Conservation (phyloP, 2,797 vertebrate genomes). For the Halcyon badia region DNA sequence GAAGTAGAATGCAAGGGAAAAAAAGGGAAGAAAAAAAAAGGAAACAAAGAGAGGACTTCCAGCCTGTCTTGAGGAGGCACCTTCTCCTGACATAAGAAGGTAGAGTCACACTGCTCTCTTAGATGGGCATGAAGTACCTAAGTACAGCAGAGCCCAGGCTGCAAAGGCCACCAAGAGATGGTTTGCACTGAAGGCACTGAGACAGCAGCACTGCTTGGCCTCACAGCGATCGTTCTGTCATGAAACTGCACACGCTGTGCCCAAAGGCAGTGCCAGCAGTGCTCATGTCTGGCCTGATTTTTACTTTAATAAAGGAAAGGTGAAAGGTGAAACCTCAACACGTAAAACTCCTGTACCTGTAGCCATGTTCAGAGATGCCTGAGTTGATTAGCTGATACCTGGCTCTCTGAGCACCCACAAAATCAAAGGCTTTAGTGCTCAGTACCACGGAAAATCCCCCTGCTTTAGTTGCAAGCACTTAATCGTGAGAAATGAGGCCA, state of each 20-base stretch:
- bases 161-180: background rate
- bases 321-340: background rate
- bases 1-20: background rate
- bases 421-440: background rate
- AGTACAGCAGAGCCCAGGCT: background rate
- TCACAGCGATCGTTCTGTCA: fast-evolving
- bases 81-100: background rate
- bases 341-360: background rate
- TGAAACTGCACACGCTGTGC: background rate
- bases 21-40: background rate
- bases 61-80: background rate
- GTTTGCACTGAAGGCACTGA: background rate
- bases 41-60: background rate
- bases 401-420: background rate
- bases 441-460: background rate
- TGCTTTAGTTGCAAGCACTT: background rate
- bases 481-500: background rate
- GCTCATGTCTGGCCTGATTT: background rate
- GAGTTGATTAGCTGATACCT: background rate
- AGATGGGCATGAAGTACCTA: background rate
- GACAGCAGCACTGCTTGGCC: background rate
- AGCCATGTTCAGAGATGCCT: background rate
- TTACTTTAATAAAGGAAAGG: background rate
- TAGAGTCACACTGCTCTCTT: fast-evolving
- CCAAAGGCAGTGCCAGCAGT: background rate